A percentile compares a stretch with the other conserved stretches of the same genome.
Conservation (phyloP, 2,888 invertebrate species). For the Nephrotoma flavescens region DNA sequence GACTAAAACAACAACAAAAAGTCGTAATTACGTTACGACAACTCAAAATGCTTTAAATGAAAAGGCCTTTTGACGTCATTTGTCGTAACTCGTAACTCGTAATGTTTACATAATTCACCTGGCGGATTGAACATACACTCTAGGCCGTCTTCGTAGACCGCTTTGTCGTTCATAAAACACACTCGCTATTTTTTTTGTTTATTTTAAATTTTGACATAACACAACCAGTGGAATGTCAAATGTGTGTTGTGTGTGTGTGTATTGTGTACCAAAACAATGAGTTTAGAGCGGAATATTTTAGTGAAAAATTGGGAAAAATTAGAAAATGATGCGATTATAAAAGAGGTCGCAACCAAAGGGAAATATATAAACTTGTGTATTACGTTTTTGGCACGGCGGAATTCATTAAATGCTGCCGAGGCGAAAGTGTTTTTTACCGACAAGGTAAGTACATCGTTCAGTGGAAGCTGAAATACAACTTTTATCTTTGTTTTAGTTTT, state of each 20-base stretch:
- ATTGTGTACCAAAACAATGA: not conserved
- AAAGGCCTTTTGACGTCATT: too few species aligned
- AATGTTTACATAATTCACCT: too few species aligned
- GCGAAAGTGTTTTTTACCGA: slow-evolving; percentile 15
- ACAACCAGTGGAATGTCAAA: not conserved
- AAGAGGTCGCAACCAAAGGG: slow-evolving; percentile 28
- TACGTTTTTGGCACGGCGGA: slow-evolving; percentile 22
- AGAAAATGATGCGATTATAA: slow-evolving; percentile 19
- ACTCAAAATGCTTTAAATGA: too few species aligned
- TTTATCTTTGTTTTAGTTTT: slow-evolving; percentile 18
- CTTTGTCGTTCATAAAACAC: not conserved
- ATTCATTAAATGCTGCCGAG: slow-evolving; percentile 16
- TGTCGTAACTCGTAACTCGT: too few species aligned
- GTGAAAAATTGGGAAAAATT: slow-evolving; percentile 10
- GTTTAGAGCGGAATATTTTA: not conserved
- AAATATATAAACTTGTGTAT: slow-evolving; percentile 27
- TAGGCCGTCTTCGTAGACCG: too few species aligned
- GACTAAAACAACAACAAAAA: too few species aligned
- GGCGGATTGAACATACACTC: too few species aligned
- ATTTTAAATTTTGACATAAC: not conserved
- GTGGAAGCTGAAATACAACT: not conserved
- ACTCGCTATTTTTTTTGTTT: not conserved
- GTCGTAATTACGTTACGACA: too few species aligned
- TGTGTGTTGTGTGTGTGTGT: not conserved
- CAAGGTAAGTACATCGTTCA: slow-evolving; percentile 23